These are phyloP conservation scores for Erebia palarica DNA, from an alignment of 2,888 invertebrate genomes.

Conservation along the genomic window DNA sequence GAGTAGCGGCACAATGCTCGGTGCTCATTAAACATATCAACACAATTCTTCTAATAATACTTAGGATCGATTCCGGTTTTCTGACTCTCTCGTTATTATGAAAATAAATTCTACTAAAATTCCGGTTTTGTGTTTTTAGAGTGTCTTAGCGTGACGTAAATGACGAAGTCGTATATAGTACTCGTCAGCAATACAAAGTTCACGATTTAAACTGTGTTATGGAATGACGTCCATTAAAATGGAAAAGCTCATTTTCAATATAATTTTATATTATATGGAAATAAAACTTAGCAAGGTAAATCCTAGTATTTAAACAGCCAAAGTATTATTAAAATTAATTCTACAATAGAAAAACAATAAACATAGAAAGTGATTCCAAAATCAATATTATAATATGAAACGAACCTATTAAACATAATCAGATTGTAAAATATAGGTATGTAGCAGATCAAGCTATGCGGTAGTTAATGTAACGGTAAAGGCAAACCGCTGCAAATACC, in stretches of 20 bases:
- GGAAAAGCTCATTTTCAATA: not conserved
- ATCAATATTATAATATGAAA: slow-evolving; percentile 13
- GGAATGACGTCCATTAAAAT: not conserved
- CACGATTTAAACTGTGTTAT: not conserved
- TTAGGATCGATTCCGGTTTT: too few species aligned
- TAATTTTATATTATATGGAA: too few species aligned
- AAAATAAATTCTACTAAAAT: not conserved
- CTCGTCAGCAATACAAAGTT: not conserved
- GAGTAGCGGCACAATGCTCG: too few species aligned
- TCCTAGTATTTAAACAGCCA: not conserved
- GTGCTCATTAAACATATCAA: too few species aligned
- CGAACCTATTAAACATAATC: slow-evolving; percentile 26
- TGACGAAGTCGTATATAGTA: not conserved
- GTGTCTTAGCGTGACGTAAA: not conserved
- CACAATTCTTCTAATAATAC: too few species aligned
- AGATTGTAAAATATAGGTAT: slow-evolving; percentile 40
- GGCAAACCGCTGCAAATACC: slow-evolving; percentile 73
- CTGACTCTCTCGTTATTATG: not conserved
- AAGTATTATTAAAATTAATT: too few species aligned
- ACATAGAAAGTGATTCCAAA: slow-evolving; percentile 3
- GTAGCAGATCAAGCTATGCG: slow-evolving; percentile 38
- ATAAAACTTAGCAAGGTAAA: too few species aligned
- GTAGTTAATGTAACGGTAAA: slow-evolving; percentile 71
- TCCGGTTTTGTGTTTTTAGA: not conserved
- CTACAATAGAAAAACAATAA: too few species aligned